Percentiles rank a stretch among this genome's conserved stretches.
Evolutionary conservation across 2,888 invertebrate genomes (phyloP).

Genomic region (Macrosiphum euphorbiae): DNA sequence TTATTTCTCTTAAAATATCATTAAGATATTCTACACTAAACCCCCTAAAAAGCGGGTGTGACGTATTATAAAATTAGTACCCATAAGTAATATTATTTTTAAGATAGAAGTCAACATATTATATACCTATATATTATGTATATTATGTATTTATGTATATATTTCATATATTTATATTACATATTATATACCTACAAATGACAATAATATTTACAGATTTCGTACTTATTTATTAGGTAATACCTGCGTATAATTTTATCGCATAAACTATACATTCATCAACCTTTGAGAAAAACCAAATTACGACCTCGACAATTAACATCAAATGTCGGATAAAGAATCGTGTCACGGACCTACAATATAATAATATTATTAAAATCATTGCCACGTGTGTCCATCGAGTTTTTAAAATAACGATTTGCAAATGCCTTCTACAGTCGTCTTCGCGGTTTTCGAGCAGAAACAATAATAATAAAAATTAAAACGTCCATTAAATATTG

Average conservation of each 20-base stretch:
- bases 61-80: not conserved
- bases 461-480: not conserved
- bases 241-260: not conserved
- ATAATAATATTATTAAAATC: not conserved
- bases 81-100: not conserved
- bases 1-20: not conserved
- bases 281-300: not conserved
- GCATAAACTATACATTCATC: not conserved
- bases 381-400: not conserved
- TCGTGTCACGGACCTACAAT: not conserved
- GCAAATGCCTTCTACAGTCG: not conserved
- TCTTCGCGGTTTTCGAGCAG: not conserved
- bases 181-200: not conserved
- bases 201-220: not conserved
- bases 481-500: not conserved
- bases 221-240: not conserved
- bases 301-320: not conserved
- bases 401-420: not conserved
- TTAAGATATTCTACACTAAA: not conserved
- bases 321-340: not conserved
- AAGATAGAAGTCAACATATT: not conserved
- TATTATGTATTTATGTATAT: no score
- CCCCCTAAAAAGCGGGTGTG: not conserved
- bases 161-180: no score
- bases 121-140: no score